Evolutionary conservation across 1,140 invertebrate genomes (phyloP).

Genomic region (Drosophila rhopaloa): DNA sequence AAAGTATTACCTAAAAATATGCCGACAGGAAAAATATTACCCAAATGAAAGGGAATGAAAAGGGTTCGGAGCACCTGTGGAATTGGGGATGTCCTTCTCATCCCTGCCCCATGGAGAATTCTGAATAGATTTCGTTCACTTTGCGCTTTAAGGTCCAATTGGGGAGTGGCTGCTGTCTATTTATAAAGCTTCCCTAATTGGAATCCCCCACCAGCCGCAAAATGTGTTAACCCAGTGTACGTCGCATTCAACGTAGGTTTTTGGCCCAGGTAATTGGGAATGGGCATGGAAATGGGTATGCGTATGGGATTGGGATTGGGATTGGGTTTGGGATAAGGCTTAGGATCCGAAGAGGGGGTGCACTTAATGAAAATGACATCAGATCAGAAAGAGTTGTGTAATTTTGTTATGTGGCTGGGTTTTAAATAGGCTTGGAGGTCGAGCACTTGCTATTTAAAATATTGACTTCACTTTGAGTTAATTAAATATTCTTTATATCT

Average conservation of each 20-base stretch:
- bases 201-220: background rate
- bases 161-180: slow-evolving; percentile 7
- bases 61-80: background rate
- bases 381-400: background rate
- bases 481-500: background rate
- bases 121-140: background rate
- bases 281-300: background rate
- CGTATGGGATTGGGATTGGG: too few species aligned
- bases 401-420: background rate
- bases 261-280: background rate
- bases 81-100: background rate
- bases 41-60: background rate
- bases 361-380: background rate
- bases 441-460: background rate
- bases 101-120: background rate
- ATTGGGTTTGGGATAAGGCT: background rate
- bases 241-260: background rate
- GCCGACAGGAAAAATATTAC: too few species aligned
- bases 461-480: background rate
- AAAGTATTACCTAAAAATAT: background rate
- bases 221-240: slow-evolving; percentile 4
- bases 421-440: too few species aligned
- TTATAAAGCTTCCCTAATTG: slow-evolving; percentile 9
- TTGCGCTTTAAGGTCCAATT: background rate
- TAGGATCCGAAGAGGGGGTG: background rate